Base-by-base conservation (phyloP, 2,888 invertebrate genomes). In the Laspeyria flexula region DNA sequence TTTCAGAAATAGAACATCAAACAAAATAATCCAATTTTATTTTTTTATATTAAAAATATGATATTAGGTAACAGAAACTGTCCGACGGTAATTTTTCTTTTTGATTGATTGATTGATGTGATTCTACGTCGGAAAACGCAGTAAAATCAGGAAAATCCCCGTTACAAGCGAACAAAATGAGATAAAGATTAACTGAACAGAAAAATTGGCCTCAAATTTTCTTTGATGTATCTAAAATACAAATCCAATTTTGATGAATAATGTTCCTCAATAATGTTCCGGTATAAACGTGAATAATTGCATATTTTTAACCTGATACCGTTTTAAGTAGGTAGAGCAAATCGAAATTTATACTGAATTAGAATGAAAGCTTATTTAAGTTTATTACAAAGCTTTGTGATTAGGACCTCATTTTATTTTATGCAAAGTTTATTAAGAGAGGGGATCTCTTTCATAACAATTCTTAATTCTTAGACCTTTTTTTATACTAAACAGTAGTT, bases 21-120 rank as follows among this genome's bases (percentile, higher is more conserved):
- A 10, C 39, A 27, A 18, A 13, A 47, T 45, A 53, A 60, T 43
- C 13, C 49, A 53, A 48, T 64, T 42, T 27, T 55, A 47, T 39
- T 59, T 59, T 34, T 33, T 39, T 35, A 44, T 16, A 38, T 21
- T 15, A 38, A 27, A 41, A 33, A 48, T 53, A 45, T 53, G 46
- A 55, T 35, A 46, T 18, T 43, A 47, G n/a, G 43, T 47, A 44
- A 6, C 38, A 39, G 33, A 35, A 56, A 55, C 53, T 60, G 46
- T 39, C 46, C 1, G 16, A 38, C 23, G 33, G 35, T 38, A 40
- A 43, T 50, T 40, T 52, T 49, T 38, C 38, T 35, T 23, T 48
- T 42, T 58, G 49, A 58, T 61, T 65, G 55, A 56, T 64, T 56
- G 58, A 61, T 58, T 52, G 49, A 38, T 31, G 18, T 53, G 33